phyloP scores from a whole-genome alignment of 2,113 vertebrate genomes.

The Hypocryptadius cinnamomeus region DNA sequence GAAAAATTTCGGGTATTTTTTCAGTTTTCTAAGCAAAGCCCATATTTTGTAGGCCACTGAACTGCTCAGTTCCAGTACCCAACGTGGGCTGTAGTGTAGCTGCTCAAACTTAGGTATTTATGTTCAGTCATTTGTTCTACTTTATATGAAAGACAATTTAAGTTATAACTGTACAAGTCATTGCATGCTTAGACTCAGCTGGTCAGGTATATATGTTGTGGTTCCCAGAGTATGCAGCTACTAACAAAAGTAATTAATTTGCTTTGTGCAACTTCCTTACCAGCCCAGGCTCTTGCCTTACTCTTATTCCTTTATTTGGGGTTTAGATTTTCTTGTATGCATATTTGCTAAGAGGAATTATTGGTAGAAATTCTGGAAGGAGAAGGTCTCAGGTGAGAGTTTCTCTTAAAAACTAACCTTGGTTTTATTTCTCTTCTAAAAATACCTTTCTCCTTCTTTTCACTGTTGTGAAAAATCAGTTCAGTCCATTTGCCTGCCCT shows the following conservation, averaged over 20 bases:
- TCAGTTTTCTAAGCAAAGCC: background rate
- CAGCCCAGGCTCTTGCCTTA: background rate
- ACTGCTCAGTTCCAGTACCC: background rate
- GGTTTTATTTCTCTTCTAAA: background rate
- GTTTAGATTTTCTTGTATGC: background rate
- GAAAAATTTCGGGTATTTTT: background rate
- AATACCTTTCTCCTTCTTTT: background rate
- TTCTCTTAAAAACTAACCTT: background rate
- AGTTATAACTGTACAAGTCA: background rate
- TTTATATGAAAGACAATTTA: background rate
- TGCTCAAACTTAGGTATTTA: background rate
- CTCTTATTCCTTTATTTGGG: background rate
- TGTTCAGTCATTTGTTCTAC: background rate
- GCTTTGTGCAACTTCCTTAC: background rate
- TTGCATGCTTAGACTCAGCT: background rate
- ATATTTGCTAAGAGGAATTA: background rate
- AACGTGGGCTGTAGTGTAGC: background rate
- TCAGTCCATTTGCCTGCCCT: background rate
- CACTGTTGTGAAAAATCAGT: background rate
- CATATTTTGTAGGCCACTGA: background rate
- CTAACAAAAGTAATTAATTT: background rate
- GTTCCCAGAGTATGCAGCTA: background rate
- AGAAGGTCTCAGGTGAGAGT: background rate
- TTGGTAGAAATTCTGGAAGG: background rate
- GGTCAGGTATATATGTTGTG: rapidly evolving